Base-by-base conservation (phyloP, 2,888 invertebrate species). In the Cerastis rubricosa region DNA sequence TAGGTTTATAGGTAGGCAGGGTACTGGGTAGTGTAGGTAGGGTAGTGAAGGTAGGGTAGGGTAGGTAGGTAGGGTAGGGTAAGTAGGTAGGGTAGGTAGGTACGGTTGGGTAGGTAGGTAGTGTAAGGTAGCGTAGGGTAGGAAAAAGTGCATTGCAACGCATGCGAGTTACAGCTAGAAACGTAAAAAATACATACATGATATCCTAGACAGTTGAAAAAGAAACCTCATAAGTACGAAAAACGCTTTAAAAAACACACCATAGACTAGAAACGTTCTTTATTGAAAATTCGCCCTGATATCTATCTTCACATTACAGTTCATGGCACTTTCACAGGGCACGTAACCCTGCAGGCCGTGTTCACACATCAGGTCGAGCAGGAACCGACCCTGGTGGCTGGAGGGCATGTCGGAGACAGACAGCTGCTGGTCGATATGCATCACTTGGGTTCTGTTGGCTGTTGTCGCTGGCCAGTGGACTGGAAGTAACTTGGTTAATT, bases 301-400 rank as follows among this genome's bases (percentile, higher is more conserved):
- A 43, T 67, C 66, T 45, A 69, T n/a, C 2, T 84, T 49, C 25
- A 77, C 9, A 54, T 87, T 85, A 78, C 94, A 94, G 67, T 81
- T 87, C 87, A 88, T 89, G 29, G 88, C 85, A 71, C 93, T 93
- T 1, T 94, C 91, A 75, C 96, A 96, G 0, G 96, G 96, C 80
- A 95, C 96, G 77, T 93, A 94, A 0, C 96, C 96, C 0, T 78
- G 78, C 43, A 86, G 90, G 0, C 96, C 96, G 79, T 95, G 91
- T n/a, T 90, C 87, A 80, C 96, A 96, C 59, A 96, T 89, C 68
- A 95, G 76, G 6, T 84, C 79, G 17, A 87, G 81, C 84, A 94
- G 93, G 88, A 94, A 92, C 59, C 85, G 82, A 0, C 93, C 93
- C 29, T 86, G 85, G 74, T 87, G 86, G 22, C 79, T 78, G 0